Percentiles rank a stretch among this genome's conserved stretches.
Evolutionary conservation across 2,888 invertebrate genomes (phyloP).

Genomic region (Ennomos quercinarius): DNA sequence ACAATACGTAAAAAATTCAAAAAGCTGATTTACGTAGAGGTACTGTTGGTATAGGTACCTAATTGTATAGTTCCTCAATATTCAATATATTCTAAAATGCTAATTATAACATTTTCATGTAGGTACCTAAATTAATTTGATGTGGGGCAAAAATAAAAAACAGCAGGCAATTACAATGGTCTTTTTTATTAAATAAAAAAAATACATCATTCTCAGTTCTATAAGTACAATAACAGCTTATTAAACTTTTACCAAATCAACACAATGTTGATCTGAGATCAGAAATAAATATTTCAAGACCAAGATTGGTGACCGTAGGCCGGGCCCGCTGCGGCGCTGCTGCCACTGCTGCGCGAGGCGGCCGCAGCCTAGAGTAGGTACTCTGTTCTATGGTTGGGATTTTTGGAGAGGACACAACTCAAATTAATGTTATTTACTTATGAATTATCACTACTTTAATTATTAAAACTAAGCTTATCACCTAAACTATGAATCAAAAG

Average conservation of each 20-base stretch:
- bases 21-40: no score
- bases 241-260: constrained; percentile 82
- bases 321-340: not conserved
- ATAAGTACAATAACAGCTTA: constrained; percentile 84
- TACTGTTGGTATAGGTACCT: no score
- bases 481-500: constrained; percentile 66
- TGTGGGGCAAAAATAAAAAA: constrained; percentile 21
- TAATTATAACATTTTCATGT: no score
- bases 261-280: constrained; percentile 79
- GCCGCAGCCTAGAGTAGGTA: constrained; percentile 14
- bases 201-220: constrained; percentile 81
- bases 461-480: constrained; percentile 60
- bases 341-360: constrained; percentile 4
- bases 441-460: constrained; percentile 64
- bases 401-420: constrained; percentile 46
- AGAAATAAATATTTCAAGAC: constrained; percentile 63
- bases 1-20: no score
- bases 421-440: constrained; percentile 61
- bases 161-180: constrained; percentile 68
- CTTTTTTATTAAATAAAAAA: constrained; percentile 82
- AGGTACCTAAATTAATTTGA: no score
- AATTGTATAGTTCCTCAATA: constrained; percentile 4
- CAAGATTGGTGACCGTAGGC: constrained; percentile 1
- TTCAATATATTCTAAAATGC: not conserved
- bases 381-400: constrained; percentile 36